phyloP scores from a whole-genome alignment of 2,797 vertebrate genomes.

The Pteronotus mesoamericanus region DNA sequence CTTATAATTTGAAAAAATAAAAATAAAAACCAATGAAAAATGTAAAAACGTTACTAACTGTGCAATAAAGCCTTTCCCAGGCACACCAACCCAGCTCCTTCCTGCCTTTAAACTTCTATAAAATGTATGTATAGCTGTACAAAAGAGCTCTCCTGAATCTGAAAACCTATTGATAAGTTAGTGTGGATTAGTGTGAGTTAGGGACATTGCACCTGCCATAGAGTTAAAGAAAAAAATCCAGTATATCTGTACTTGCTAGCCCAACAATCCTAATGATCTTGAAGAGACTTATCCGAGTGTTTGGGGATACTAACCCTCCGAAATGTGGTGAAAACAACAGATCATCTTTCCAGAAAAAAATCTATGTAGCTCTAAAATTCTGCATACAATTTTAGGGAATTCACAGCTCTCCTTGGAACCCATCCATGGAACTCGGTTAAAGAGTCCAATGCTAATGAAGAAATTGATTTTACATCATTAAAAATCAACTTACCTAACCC shows the following conservation, averaged over 20 bases:
- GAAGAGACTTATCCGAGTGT: background rate
- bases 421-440: background rate
- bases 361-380: slow-evolving; percentile 38
- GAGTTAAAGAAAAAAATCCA: background rate
- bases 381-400: slow-evolving; percentile 43
- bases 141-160: slow-evolving; percentile 15
- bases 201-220: background rate
- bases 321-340: slow-evolving; percentile 21
- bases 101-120: background rate
- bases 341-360: slow-evolving; percentile 31
- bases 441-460: slow-evolving; percentile 28
- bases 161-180: slow-evolving; percentile 23
- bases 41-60: slow-evolving; percentile 19
- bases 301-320: background rate
- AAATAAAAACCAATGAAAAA: background rate
- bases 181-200: background rate
- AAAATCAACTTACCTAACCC: slow-evolving; percentile 86
- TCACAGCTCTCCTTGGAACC: slow-evolving; percentile 9
- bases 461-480: slow-evolving; percentile 46
- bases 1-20: background rate
- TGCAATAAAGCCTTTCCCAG: slow-evolving; percentile 6
- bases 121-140: background rate
- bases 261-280: slow-evolving; percentile 13
- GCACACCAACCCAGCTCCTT: background rate
- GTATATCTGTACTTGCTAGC: background rate